These are phyloP conservation scores for Ceyx cyanopectus DNA, from an alignment of 2,113 vertebrate genomes.

Conservation along the genomic window DNA sequence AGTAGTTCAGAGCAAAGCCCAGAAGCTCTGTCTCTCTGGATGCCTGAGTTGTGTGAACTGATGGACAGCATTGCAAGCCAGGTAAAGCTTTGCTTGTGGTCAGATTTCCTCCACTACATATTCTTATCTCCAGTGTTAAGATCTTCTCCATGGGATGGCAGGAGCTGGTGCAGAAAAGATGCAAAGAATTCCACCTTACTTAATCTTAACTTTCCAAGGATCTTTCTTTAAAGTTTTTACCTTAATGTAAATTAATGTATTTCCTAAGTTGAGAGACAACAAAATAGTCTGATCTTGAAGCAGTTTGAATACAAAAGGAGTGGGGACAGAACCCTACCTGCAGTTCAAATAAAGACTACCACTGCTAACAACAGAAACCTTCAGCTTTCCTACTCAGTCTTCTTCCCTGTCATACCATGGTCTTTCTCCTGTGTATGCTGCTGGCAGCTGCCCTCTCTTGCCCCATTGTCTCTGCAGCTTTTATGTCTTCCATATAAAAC, in stretches of 20 bases:
- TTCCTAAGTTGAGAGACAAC: neutral
- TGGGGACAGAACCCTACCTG: neutral
- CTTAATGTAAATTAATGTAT: neutral
- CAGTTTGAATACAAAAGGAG: neutral
- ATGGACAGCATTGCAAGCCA: conserved; percentile 67
- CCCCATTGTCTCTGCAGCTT: neutral
- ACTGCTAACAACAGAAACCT: neutral
- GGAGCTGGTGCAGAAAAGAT: neutral
- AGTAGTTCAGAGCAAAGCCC: neutral
- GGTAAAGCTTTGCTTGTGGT: conserved; percentile 70
- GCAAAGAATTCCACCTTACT: neutral
- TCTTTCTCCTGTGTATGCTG: neutral
- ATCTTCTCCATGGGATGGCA: neutral
- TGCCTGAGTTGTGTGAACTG: conserved; percentile 64
- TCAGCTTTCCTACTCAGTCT: neutral
- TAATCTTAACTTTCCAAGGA: neutral
- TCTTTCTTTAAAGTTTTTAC: neutral
- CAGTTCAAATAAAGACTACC: neutral
- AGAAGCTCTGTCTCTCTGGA: neutral
- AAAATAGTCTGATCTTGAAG: neutral
- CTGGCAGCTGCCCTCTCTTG: neutral
- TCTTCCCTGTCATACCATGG: neutral
- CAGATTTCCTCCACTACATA: neutral
- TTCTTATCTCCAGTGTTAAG: neutral
- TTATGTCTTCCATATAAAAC: neutral